Evolutionary conservation across 2,113 vertebrate species (phyloP).

Genomic region (Bos indicus): DNA sequence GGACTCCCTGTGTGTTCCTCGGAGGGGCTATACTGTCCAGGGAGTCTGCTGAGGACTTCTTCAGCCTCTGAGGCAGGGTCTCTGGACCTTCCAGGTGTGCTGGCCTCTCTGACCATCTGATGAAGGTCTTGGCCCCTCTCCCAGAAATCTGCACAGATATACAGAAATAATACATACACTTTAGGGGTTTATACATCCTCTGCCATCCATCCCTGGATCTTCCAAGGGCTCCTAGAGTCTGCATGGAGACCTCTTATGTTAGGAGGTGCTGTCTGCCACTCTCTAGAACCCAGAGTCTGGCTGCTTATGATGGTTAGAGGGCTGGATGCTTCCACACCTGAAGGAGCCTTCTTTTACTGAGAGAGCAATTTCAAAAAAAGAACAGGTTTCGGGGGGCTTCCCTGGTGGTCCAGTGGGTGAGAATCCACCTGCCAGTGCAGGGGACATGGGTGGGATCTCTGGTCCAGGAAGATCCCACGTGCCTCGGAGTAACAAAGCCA

Average conservation of each 20-base stretch:
- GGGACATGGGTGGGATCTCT: background rate
- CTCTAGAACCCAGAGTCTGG: background rate
- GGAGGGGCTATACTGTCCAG: background rate
- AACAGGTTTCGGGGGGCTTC: background rate
- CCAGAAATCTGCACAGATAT: background rate
- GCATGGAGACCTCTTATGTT: background rate
- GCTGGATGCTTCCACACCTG: background rate
- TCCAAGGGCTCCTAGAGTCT: background rate
- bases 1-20: background rate
- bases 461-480: background rate
- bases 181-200: background rate
- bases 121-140: background rate
- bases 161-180: background rate
- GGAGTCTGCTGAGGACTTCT: background rate
- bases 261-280: background rate
- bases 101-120: background rate
- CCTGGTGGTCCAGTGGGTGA: background rate
- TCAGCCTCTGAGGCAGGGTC: background rate
- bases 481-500: background rate
- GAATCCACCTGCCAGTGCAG: background rate
- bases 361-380: background rate
- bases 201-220: background rate
- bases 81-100: background rate
- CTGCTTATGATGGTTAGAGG: background rate
- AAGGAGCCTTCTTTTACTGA: background rate